These are phyloP conservation scores for Iselma pallidipennis DNA, from an alignment of 2,888 invertebrate species.

Conservation along the genomic window DNA sequence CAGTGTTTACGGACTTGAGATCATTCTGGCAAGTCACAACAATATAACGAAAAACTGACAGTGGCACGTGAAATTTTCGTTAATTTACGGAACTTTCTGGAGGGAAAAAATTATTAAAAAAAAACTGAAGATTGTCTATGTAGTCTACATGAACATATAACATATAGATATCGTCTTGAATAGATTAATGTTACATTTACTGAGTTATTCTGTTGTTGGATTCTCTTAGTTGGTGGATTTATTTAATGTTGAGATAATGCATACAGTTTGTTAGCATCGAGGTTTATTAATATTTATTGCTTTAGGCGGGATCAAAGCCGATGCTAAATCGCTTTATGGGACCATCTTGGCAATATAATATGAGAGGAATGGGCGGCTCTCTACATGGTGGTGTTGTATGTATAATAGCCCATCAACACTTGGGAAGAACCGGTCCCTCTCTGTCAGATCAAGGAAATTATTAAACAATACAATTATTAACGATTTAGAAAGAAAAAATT, in stretches of 20 bases:
- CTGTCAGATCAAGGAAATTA: neutral
- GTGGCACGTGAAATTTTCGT: constrained; percentile 2
- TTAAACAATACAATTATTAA: constrained; percentile 9
- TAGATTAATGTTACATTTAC: constrained; percentile 13
- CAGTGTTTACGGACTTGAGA: constrained; percentile 26
- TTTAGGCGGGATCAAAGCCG: constrained; percentile 41
- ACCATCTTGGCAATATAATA: constrained; percentile 39
- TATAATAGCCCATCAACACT: constrained; percentile 19
- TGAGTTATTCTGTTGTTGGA: constrained; percentile 14
- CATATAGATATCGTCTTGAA: neutral
- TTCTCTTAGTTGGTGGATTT: constrained; percentile 9
- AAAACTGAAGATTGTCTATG: neutral
- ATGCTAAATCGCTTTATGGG: constrained; percentile 46
- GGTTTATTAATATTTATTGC: constrained; percentile 51
- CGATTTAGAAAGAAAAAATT: neutral
- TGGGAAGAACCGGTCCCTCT: constrained; percentile 6
- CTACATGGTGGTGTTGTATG: constrained; percentile 11
- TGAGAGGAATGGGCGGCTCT: constrained; percentile 11
- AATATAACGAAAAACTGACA: constrained; percentile 14
- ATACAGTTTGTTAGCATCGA: constrained; percentile 45
- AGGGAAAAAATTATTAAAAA: constrained; percentile 3
- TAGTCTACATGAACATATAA: neutral
- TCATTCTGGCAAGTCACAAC: constrained; percentile 30
- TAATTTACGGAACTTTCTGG: constrained; percentile 21
- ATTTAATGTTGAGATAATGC: constrained; percentile 33